Evolutionary conservation across 2,888 invertebrate genomes (phyloP), one percentile per base, ranked within the genome.

Genomic region (Pheosia tremula): DNA sequence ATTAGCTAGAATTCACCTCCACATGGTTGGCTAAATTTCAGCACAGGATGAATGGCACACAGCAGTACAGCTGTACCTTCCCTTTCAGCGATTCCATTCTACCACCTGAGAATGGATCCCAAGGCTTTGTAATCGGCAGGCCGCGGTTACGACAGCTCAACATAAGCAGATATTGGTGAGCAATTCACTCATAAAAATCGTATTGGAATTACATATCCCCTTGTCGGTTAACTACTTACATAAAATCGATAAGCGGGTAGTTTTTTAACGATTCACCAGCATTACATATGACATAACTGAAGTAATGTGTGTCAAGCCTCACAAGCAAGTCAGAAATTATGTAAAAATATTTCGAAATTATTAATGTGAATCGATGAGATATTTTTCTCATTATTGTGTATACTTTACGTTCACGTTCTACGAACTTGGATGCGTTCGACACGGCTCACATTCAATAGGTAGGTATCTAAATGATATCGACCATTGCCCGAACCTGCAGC

Each of bases 241-340:
- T 85, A 84, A 84, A 85, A 78, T 74, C 66, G 68, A 69, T 68
- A 72, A 61, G 77, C 67, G 74, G 77, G 81, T 80, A 78, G 78
- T 60, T 82, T 82, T 83, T 70, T 80, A 78, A 76, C 71, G 65
- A 59, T 59, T 69, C 67, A 77, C 70, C 69, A 71, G 77, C 75
- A 74, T 63, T 71, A 69, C 68, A 74, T 77, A 83, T 90, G 89
- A 90, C 89, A 90, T 89, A 90, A 88, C 76, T 84, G 83, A 67
- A 68, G 74, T 75, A 81, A 86, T 84, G 81, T 88, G 74, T 89
- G 87, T 87, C 87, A 87, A 83, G 77, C 71, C 68, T 66, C 69
- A 72, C 64, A 67, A 72, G 65, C 67, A 70, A 78, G 74, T 69
- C 76, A 78, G 64, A 57, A 56, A 75, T 77, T 78, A 75, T 69